A percentile compares a stretch with the other conserved stretches of the same genome.
These are phyloP conservation scores for Hemitrygon akajei DNA, from an alignment of 2,797 vertebrate genomes.

Conservation along the genomic window DNA sequence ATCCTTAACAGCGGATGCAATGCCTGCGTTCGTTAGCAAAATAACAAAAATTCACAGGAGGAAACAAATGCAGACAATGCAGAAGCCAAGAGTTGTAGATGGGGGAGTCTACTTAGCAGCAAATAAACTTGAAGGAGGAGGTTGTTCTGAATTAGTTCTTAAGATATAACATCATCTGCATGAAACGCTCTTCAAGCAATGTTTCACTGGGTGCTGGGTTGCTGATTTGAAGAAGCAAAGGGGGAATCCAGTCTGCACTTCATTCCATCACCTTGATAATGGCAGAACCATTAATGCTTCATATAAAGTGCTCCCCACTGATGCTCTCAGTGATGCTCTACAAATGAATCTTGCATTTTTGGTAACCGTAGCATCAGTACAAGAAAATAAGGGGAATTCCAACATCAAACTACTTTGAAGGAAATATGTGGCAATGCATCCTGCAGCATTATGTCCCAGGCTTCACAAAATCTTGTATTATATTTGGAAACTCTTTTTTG, in stretches of 20 bases:
- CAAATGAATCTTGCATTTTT: background rate
- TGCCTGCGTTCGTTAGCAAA: conserved; percentile 17
- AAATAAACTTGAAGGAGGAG: background rate
- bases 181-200: background rate
- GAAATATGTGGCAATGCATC: background rate
- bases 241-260: background rate
- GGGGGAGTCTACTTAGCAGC: background rate
- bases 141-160: background rate
- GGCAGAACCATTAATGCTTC: background rate
- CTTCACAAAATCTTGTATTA: too few relatives aligned
- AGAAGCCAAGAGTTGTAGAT: background rate
- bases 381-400: background rate
- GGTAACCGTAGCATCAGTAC: background rate
- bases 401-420: background rate
- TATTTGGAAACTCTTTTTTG: too few relatives aligned
- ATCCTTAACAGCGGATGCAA: conserved; percentile 19
- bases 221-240: background rate
- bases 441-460: background rate
- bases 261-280: background rate
- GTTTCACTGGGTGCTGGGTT: background rate
- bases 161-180: background rate
- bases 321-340: background rate
- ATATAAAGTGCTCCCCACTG: background rate
- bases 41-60: conserved; percentile 18
- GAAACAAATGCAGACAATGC: background rate